Evolutionary conservation across 2,113 vertebrate genomes (phyloP).

Genomic region (Pitta sordida): DNA sequence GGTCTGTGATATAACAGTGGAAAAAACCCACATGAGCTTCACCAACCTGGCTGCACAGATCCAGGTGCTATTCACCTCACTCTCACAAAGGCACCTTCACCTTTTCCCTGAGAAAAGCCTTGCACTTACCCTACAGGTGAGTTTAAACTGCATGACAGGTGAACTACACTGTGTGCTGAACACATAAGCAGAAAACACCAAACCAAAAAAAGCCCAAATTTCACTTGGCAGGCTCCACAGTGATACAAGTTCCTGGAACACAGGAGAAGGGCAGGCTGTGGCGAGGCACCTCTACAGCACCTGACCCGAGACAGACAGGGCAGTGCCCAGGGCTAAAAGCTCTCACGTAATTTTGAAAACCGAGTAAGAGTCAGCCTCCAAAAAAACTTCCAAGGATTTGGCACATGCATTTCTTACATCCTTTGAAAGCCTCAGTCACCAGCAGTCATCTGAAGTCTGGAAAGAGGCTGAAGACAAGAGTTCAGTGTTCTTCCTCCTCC

Average conservation of each 20-base stretch:
- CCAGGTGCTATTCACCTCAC: neutral
- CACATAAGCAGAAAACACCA: neutral
- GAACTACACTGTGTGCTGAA: neutral
- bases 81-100: neutral
- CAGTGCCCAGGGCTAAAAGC: neutral
- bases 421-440: neutral
- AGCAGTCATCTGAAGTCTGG: neutral
- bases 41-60: neutral
- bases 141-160: neutral
- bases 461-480: neutral
- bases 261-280: neutral
- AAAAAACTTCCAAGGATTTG: neutral
- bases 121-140: neutral
- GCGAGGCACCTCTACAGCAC: neutral
- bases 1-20: fast-evolving
- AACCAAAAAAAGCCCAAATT: neutral
- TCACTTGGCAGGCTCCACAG: neutral
- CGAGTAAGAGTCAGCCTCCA: neutral
- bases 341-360: neutral
- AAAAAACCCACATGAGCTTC: neutral
- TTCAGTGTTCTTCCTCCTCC: neutral
- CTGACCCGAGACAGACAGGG: neutral
- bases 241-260: neutral
- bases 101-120: neutral
- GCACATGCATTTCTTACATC: neutral